These are phyloP conservation scores for Callocephalon fimbriatum DNA, from an alignment of 2,113 vertebrate species.

Conservation along the genomic window DNA sequence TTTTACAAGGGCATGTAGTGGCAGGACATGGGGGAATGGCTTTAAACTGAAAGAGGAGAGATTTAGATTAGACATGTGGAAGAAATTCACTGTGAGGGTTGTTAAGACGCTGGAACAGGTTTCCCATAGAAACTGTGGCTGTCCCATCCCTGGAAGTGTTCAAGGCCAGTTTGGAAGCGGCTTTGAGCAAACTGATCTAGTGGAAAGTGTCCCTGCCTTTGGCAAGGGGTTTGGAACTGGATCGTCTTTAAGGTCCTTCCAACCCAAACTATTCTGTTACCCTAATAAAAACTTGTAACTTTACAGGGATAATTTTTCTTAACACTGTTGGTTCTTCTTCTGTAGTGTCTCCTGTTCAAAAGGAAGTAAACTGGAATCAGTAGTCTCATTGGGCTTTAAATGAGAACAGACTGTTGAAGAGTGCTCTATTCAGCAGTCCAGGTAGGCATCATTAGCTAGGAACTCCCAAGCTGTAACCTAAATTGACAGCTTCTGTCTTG, in stretches of 20 bases:
- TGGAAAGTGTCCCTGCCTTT: background rate
- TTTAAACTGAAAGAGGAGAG: background rate
- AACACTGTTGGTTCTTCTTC: background rate
- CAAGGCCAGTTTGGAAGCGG: background rate
- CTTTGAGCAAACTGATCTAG: background rate
- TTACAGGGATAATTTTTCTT: background rate
- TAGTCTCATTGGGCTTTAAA: background rate
- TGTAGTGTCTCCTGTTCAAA: background rate
- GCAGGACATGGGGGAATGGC: background rate
- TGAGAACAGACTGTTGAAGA: background rate
- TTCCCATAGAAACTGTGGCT: background rate
- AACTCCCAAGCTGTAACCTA: background rate
- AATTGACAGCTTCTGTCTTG: background rate
- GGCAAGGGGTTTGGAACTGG: background rate
- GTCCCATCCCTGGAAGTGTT: background rate
- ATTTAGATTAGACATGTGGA: background rate
- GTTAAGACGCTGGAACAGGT: background rate
- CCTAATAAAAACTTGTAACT: background rate
- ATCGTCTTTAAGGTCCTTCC: background rate
- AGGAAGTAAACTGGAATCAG: background rate
- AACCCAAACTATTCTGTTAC: background rate
- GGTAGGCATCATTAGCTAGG: fast-evolving
- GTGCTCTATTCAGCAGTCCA: background rate
- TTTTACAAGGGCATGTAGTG: background rate
- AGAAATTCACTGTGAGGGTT: background rate